Evolutionary conservation across 2,888 invertebrate species (phyloP).

Genomic region (Chalcis sispes): DNA sequence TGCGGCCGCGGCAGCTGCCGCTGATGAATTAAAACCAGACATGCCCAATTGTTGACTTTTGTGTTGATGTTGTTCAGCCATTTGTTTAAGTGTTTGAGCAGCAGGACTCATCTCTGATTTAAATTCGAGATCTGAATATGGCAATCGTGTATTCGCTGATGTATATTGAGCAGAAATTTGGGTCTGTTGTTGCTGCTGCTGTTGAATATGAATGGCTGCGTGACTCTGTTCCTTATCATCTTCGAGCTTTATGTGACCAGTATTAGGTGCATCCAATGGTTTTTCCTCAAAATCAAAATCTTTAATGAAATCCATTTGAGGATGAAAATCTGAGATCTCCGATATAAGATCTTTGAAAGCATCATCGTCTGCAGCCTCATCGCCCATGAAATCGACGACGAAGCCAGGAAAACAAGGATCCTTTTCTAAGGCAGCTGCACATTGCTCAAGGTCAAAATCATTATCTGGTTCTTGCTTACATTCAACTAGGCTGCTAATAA

Average conservation of each 20-base stretch:
- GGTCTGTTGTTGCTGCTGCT: conserved; percentile 70
- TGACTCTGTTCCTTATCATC: conserved; percentile 73
- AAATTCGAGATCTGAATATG: conserved; percentile 76
- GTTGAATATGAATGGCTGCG: conserved; percentile 60
- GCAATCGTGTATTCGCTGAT: conserved; percentile 66
- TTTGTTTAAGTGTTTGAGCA: conserved; percentile 95
- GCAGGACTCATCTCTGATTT: conserved; percentile 90
- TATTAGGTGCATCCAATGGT: conserved; percentile 60
- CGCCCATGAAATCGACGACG: conserved; percentile 88
- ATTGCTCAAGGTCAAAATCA: conserved; percentile 90
- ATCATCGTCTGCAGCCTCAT: conserved; percentile 88
- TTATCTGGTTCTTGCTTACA: conserved; percentile 91
- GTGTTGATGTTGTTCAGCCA: conserved; percentile 98
- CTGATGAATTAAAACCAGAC: conserved; percentile 76
- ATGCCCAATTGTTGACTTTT: conserved; percentile 84
- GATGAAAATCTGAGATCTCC: conserved; percentile 88
- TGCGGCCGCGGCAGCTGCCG: conserved; percentile 72
- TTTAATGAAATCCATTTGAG: conserved; percentile 84
- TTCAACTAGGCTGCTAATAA: conserved; percentile 84
- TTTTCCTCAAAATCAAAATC: conserved; percentile 86
- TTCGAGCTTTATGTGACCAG: conserved; percentile 73
- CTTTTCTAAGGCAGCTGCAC: conserved; percentile 90
- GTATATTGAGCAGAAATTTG: conserved; percentile 76
- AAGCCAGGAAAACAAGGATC: conserved; percentile 88
- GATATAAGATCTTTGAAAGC: conserved; percentile 92